Conservation (phyloP, 2,113 vertebrate genomes). For the Sapayoa aenigma region DNA sequence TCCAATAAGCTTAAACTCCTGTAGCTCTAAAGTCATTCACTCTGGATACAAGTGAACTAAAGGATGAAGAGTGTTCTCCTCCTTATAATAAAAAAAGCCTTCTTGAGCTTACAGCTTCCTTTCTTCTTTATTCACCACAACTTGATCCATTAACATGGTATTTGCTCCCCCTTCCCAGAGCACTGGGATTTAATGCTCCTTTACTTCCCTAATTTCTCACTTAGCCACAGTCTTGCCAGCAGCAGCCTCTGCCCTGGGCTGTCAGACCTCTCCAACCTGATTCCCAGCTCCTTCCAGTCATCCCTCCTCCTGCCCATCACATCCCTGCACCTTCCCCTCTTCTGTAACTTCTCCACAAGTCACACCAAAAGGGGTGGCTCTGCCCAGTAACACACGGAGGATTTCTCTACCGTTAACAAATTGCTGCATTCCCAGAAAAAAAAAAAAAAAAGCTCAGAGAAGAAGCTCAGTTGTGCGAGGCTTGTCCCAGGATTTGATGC, state of each 20-base stretch:
- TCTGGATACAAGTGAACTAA: background rate
- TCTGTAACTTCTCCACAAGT: background rate
- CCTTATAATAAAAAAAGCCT: background rate
- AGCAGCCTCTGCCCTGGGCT: background rate
- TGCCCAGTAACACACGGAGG: background rate
- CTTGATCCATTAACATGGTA: background rate
- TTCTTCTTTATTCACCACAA: background rate
- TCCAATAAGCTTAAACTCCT: background rate
- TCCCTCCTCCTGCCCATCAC: background rate
- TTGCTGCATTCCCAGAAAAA: background rate
- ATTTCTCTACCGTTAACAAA: background rate
- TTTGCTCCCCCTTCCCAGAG: background rate
- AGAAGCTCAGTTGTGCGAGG: background rate
- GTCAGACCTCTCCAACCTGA: background rate
- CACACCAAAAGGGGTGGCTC: background rate
- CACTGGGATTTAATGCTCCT: background rate
- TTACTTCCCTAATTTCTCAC: background rate
- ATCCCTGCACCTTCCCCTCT: background rate
- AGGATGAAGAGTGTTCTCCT: background rate
- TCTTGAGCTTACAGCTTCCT: background rate
- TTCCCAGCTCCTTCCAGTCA: background rate
- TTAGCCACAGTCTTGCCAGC: background rate
- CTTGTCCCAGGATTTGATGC: constrained; percentile 26
- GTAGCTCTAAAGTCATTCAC: background rate
- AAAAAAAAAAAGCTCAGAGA: background rate